Base-by-base conservation (phyloP, 2,113 vertebrate genomes). In the Pelobates fuscus region DNA sequence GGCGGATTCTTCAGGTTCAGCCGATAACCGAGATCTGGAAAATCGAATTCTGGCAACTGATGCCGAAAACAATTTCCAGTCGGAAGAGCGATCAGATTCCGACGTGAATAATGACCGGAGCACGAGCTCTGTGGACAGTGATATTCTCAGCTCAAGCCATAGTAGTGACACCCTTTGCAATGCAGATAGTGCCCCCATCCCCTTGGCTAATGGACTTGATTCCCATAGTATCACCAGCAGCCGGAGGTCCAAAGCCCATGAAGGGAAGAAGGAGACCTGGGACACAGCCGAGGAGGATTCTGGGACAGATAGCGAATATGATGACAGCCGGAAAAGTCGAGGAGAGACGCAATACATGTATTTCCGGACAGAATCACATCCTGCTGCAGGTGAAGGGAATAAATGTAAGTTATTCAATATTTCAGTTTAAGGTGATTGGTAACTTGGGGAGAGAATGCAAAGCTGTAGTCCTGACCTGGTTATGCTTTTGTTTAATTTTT, bases 91-190 rank as follows among this genome's bases (percentile, higher is more conserved):
- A 1, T 99, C 97, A 0, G 97, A 99, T 85, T 98, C 96, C 0
- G 97, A 99, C 37, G 90, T 97, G 74, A 98, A 99, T 82, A 99
- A 99, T 0, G 97, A 99, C 86, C 91, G 96, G 86, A 98, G 97
- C 77, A 98, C 97, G 0, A 99, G 97, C 82, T 99, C 97, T 0
- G 96, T 99, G 86, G 97, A 99, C 92, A 99, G 97, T 6, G 97
- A 99, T 68, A 98, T 98, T 82, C 93, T 99, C 70, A 99, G 97
- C 89, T 99, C 97, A 74, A 98, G 96, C 82, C 97, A 99, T 78
- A 99, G 97, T 82, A 99, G 97, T 29, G 97, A 99, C 80, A 99
- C 97, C 0, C 81, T 99, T 78, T 99, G 97, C 85, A 99, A 99
- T 0, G 97, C 95, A 2, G 96, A 98, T 83, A 95, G 82, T 23